Percentiles rank a stretch among this genome's conserved stretches.
Conservation (phyloP, 92 coral and sea anemone genomes). For the Epizoanthus stellaris region DNA sequence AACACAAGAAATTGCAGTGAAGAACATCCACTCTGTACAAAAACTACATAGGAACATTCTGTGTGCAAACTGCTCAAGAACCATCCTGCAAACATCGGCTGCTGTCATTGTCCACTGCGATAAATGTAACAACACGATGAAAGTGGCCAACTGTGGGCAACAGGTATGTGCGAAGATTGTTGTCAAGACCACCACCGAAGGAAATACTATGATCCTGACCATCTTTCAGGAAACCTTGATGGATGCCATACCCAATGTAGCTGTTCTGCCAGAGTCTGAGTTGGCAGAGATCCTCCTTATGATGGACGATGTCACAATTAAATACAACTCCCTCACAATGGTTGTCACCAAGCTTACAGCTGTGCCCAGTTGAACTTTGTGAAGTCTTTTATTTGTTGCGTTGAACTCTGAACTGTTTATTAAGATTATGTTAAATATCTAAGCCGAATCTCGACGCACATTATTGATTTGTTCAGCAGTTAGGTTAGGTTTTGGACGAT, state of each 20-base stretch:
- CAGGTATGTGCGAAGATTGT: conserved; percentile 33
- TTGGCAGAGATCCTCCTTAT: conserved; percentile 1
- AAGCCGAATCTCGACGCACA: no score
- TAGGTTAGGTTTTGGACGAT: no score
- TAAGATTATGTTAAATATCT: no score
- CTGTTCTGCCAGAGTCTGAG: conserved; percentile 8
- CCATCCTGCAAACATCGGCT: conserved; percentile 28
- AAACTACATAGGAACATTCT: conserved; percentile 17
- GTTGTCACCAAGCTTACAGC: not conserved
- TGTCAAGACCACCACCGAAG: conserved; percentile 13
- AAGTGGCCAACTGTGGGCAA: not conserved
- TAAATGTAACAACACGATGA: conserved; percentile 19
- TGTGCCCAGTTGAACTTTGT: not conserved
- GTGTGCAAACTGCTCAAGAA: conserved; percentile 40
- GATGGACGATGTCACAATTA: not conserved
- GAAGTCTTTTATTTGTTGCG: not conserved
- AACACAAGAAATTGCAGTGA: not conserved
- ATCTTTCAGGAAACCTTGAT: not conserved
- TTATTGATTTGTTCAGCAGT: no score
- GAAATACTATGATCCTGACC: not conserved
- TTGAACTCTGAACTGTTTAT: no score
- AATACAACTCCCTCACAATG: not conserved
- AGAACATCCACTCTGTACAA: conserved; percentile 12
- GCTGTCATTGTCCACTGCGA: conserved; percentile 30
- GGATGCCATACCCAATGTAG: not conserved